These are phyloP conservation scores for Palythoa caribaeorum DNA, from an alignment of 92 coral and sea anemone genomes.

Conservation along the genomic window DNA sequence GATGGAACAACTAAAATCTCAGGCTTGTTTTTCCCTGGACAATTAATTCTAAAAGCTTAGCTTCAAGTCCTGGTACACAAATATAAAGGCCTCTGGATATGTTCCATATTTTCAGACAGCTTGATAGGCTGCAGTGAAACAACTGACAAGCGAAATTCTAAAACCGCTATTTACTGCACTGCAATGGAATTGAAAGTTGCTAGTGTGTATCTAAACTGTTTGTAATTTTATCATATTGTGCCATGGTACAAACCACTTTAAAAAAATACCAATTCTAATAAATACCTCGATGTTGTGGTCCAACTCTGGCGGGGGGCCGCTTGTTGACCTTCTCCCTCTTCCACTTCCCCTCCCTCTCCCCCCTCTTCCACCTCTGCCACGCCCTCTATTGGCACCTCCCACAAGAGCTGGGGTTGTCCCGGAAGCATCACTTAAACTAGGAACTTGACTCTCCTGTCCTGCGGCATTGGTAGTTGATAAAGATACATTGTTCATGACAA, in stretches of 20 bases:
- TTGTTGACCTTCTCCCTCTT: constrained; percentile 94
- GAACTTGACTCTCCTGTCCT: constrained; percentile 80
- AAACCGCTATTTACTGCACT: no score
- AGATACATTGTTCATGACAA: constrained; percentile 74
- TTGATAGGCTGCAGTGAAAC: not conserved
- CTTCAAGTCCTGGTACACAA: no score
- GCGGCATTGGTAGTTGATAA: constrained; percentile 55
- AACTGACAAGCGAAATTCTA: no score
- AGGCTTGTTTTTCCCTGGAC: no score
- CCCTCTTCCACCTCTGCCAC: constrained; percentile 96
- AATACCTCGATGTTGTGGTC: constrained; percentile 96
- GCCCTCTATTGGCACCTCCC: constrained; percentile 74
- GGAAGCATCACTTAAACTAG: constrained; percentile 63
- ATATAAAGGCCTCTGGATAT: not conserved
- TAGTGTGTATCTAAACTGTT: no score
- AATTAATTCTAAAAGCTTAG: no score
- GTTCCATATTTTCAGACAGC: not conserved
- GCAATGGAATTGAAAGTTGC: no score
- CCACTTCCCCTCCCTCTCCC: constrained; percentile 94
- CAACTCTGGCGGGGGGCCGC: constrained; percentile 95
- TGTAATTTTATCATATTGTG: no score
- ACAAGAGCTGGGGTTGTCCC: constrained; percentile 75
- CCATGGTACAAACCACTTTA: no score
- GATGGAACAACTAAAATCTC: no score
- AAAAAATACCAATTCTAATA: not conserved